These are phyloP conservation scores for Cygnus atratus DNA, from an alignment of 2,113 vertebrate genomes.

Conservation along the genomic window DNA sequence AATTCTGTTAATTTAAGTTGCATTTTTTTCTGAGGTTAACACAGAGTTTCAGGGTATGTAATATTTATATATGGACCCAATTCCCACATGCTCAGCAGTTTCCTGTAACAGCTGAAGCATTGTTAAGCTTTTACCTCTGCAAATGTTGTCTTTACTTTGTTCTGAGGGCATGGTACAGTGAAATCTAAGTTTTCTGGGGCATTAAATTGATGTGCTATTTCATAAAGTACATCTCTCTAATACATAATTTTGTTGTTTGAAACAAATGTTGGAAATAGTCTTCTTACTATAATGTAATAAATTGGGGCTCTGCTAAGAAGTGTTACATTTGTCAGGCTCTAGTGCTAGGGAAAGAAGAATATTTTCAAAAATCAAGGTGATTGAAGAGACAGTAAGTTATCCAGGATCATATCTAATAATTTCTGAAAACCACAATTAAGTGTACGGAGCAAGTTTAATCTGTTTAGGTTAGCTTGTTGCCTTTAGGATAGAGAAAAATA, in stretches of 20 bases:
- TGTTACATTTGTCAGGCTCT: neutral
- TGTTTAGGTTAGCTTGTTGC: neutral
- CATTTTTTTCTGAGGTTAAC: neutral
- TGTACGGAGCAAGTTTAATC: neutral
- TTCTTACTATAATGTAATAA: neutral
- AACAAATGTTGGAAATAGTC: slow-evolving; percentile 9
- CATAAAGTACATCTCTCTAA: slow-evolving; percentile 22
- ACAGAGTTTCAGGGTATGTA: neutral
- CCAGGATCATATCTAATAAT: neutral
- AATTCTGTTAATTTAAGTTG: neutral
- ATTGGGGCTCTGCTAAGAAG: neutral
- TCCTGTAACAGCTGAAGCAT: slow-evolving; percentile 42
- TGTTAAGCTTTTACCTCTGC: slow-evolving; percentile 36
- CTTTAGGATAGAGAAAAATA: neutral
- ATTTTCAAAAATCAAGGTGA: slow-evolving; percentile 1
- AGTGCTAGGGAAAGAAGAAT: neutral
- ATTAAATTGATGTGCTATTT: slow-evolving; percentile 62
- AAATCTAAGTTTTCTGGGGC: slow-evolving; percentile 67
- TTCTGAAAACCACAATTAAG: neutral
- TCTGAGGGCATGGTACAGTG: slow-evolving; percentile 48
- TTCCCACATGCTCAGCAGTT: slow-evolving; percentile 61
- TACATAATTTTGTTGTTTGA: slow-evolving; percentile 51
- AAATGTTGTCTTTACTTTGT: slow-evolving; percentile 51
- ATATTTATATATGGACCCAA: slow-evolving; percentile 53
- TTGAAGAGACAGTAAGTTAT: neutral